A percentile compares a stretch with the other conserved stretches of the same genome.
These are phyloP conservation scores for Percina caprodes DNA, from an alignment of 2,113 vertebrate species.

Conservation along the genomic window DNA sequence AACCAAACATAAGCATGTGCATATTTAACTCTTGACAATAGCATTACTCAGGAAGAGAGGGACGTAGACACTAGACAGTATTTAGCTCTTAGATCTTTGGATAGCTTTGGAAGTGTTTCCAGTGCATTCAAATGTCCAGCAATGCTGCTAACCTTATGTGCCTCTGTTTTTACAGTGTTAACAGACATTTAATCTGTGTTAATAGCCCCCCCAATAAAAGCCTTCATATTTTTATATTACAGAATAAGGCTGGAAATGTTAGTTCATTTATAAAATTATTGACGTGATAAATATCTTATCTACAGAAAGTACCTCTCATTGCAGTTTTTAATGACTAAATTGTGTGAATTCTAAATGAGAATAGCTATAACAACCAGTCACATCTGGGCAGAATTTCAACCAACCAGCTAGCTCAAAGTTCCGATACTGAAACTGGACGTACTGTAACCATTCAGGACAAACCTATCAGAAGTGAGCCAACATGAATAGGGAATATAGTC, in stretches of 20 bases:
- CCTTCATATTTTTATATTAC: background rate
- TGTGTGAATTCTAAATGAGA: background rate
- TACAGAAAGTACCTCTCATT: background rate
- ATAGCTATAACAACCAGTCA: background rate
- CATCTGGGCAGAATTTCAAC: too few relatives aligned
- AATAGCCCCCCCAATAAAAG: background rate
- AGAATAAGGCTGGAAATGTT: background rate
- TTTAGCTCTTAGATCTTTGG: background rate
- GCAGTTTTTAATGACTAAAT: background rate
- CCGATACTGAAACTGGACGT: background rate
- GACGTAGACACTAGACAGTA: background rate
- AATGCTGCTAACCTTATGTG: background rate
- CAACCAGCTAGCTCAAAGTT: background rate
- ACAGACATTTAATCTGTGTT: conserved; percentile 5
- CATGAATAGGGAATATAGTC: background rate
- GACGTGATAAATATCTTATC: background rate
- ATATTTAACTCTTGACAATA: conserved; percentile 49
- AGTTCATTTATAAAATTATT: background rate
- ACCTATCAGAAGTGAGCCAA: background rate
- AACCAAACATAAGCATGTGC: conserved; percentile 45
- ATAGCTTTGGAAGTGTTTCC: conserved; percentile 21
- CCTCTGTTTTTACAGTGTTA: conserved; percentile 3
- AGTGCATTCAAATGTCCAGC: background rate
- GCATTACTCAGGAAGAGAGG: conserved; percentile 10
- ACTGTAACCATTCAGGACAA: background rate